These are phyloP conservation scores for Pharmacophagus antenor DNA, from an alignment of 2,888 invertebrate species.

Conservation along the genomic window DNA sequence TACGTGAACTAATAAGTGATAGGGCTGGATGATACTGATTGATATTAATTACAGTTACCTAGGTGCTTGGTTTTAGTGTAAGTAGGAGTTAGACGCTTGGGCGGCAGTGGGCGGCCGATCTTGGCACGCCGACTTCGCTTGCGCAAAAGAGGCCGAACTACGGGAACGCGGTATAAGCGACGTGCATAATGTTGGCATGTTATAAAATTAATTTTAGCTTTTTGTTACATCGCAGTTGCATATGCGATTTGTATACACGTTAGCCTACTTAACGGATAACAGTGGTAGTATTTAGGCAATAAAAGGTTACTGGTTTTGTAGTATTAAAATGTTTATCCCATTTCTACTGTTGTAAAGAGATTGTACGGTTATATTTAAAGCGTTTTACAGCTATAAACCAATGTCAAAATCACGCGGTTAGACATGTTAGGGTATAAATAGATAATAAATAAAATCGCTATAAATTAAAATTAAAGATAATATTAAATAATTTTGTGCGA, in stretches of 20 bases:
- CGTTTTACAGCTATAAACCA: too few relatives aligned
- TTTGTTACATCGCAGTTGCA: slow-evolving; percentile 20
- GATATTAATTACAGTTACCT: slow-evolving; percentile 26
- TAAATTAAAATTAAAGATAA: too few relatives aligned
- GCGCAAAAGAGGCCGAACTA: slow-evolving; percentile 61
- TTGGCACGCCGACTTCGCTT: slow-evolving; percentile 59
- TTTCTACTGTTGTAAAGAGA: too few relatives aligned
- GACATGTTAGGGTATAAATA: too few relatives aligned
- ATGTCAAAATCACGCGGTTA: too few relatives aligned
- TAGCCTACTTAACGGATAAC: slow-evolving; percentile 24
- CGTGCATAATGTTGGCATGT: slow-evolving; percentile 31
- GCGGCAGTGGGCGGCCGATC: slow-evolving; percentile 64
- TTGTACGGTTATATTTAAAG: too few relatives aligned
- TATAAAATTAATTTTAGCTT: slow-evolving; percentile 28
- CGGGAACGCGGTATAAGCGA: slow-evolving; percentile 39
- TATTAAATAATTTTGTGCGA: too few relatives aligned
- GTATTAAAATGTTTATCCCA: too few relatives aligned
- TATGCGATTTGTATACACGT: slow-evolving; percentile 10
- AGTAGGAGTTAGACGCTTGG: slow-evolving; percentile 50
- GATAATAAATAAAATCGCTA: too few relatives aligned
- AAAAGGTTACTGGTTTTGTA: background rate
- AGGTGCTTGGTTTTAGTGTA: slow-evolving; percentile 42
- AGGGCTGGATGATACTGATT: slow-evolving; percentile 8
- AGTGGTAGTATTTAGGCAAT: slow-evolving; percentile 10
- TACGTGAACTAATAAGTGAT: slow-evolving; percentile 5